Evolutionary conservation across 2,113 vertebrate genomes (phyloP).

Genomic region (Ammodytes marinus): DNA sequence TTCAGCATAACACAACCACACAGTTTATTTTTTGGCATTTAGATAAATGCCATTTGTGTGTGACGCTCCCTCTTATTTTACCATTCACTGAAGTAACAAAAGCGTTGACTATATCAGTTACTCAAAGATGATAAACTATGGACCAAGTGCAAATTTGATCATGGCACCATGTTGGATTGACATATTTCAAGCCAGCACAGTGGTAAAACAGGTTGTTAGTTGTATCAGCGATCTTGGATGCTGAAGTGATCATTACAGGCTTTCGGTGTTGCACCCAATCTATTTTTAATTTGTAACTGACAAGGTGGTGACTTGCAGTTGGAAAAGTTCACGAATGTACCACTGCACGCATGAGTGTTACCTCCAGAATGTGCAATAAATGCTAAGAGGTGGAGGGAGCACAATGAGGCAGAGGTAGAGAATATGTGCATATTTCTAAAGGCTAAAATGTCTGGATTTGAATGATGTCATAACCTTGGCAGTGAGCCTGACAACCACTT

Average conservation of each 20-base stretch:
- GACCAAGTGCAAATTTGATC: not conserved
- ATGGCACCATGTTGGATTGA: not conserved
- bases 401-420: constrained; percentile 28
- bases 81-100: not conserved
- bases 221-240: not conserved
- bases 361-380: not conserved
- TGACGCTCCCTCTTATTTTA: not conserved
- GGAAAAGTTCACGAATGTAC: not conserved
- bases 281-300: not conserved
- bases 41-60: not conserved
- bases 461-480: constrained; percentile 5
- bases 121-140: not conserved
- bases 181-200: constrained; percentile 8
- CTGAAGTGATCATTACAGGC: not conserved
- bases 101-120: not conserved
- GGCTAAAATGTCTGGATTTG: not conserved
- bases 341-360: not conserved
- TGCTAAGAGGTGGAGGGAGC: not conserved
- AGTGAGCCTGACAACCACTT: not conserved
- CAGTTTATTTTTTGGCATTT: not conserved
- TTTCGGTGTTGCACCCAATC: not conserved
- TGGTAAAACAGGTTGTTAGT: not conserved
- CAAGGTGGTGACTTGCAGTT: not conserved
- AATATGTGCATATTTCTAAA: constrained; percentile 17
- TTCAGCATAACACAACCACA: not conserved